Base-by-base conservation (phyloP, 2,113 vertebrate species). In the Loxodonta africana region DNA sequence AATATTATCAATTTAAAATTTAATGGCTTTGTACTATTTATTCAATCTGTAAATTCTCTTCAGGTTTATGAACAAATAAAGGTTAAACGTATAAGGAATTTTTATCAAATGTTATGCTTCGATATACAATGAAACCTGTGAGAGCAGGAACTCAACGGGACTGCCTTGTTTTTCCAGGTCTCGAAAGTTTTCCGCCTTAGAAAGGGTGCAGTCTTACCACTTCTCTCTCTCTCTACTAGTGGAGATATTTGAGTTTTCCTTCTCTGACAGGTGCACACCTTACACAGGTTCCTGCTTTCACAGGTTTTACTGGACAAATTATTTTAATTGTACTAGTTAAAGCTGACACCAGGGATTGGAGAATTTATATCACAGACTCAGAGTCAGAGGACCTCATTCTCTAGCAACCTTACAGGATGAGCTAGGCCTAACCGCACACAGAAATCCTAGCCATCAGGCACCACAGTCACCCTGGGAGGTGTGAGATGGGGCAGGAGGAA, bases 1-100 rank as follows among this genome's bases (percentile, higher is more conserved):
- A 86, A 48, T 76, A 41, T 51, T 85, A 81, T n/a, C 88, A 92
- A 62, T 53, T 90, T 94, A n/a, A 41, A 69, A 76, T 90, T 71
- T 63, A 96, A 53, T 76, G n/a, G 41, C 30, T 80, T 85, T 89
- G 57, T 73, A 37, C 3, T 63, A 91, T 33, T 91, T 28, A 92
- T 37, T 21, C 89, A 41, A 83, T 46, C 41, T 77, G 74, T 44
- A 26, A 6, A 33, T 41, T 60, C 94, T 14, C 41, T 92, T 86
- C 63, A 18, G 18, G 65, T 78, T 91, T 65, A 77, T 91, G 33
- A 93, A 91, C 90, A 48, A 90, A 2, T 88, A 67, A 65, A 6
- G 77, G 25, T 14, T 41, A 69, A 2, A 73, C 6, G 78, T 18
- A 46, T 12, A 83, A 83, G 21, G 37, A 44, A 87, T 48, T n/a